These are phyloP conservation scores for Zaprionus inermis DNA, from an alignment of 1,140 invertebrate species.

Conservation along the genomic window DNA sequence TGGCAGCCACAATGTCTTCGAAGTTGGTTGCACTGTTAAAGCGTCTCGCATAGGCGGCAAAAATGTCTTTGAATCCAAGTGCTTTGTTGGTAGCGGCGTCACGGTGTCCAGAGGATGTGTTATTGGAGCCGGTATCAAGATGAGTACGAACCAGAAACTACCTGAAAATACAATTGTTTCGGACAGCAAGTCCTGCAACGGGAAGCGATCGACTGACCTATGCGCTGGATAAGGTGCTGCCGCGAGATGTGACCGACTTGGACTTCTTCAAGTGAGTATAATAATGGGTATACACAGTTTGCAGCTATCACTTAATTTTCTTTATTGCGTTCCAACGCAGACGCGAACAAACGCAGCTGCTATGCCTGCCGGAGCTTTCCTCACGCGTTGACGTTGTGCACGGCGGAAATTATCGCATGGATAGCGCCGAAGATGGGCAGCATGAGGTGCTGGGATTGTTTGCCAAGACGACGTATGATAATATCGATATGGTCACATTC, in stretches of 20 bases:
- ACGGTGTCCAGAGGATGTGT: conserved; percentile 95
- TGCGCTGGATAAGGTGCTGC: conserved; percentile 88
- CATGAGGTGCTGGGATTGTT: conserved; percentile 80
- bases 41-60: conserved; percentile 95
- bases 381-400: conserved; percentile 90
- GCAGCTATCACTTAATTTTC: no score
- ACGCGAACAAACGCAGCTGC: conserved; percentile 87
- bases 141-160: conserved; percentile 88
- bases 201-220: conserved; percentile 93
- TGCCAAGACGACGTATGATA: conserved; percentile 85
- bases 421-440: conserved; percentile 72
- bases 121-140: conserved; percentile 93
- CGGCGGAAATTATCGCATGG: conserved; percentile 85
- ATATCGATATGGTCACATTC: conserved; percentile 83
- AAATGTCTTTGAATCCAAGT: conserved; percentile 92
- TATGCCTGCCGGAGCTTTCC: conserved; percentile 91
- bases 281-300: conserved; percentile 9
- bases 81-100: conserved; percentile 91
- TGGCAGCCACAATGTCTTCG: conserved; percentile 98
- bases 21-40: conserved; percentile 92
- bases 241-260: conserved; percentile 86
- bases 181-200: conserved; percentile 92
- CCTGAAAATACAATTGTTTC: conserved; percentile 96
- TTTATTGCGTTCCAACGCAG: no score
- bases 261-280: conserved; percentile 86